Evolutionary conservation across 2,888 invertebrate genomes (phyloP).

Genomic region (Halocaridina rubra): DNA sequence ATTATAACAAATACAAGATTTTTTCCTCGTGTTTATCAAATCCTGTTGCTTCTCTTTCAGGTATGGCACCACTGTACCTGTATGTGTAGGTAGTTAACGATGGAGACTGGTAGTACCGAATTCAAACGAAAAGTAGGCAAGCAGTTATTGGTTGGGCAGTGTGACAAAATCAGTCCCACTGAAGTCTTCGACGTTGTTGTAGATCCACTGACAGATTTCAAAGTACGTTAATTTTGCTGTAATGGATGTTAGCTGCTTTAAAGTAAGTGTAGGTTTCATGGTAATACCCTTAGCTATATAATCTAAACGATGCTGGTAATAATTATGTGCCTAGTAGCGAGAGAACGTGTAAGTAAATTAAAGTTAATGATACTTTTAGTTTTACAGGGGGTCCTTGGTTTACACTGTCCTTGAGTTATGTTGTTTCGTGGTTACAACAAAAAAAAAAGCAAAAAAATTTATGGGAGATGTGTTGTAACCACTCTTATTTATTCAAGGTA

Average conservation of each 20-base stretch:
- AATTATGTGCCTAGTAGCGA: too few relatives aligned
- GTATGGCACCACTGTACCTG: background rate
- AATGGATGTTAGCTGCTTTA: background rate
- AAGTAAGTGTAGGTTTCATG: background rate
- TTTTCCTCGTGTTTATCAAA: background rate
- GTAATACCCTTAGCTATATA: too few relatives aligned
- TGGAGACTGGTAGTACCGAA: background rate
- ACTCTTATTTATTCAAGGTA: too few relatives aligned
- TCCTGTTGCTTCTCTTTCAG: background rate
- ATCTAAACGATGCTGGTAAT: too few relatives aligned
- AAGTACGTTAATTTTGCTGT: background rate
- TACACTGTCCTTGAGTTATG: too few relatives aligned
- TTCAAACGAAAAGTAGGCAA: background rate
- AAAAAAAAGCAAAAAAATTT: too few relatives aligned
- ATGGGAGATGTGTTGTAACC: too few relatives aligned
- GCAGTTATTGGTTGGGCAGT: background rate
- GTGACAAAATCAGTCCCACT: background rate
- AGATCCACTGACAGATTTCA: constrained; percentile 41
- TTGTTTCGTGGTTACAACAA: too few relatives aligned
- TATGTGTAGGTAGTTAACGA: background rate
- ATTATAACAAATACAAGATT: background rate
- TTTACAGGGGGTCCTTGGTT: too few relatives aligned
- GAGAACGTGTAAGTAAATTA: too few relatives aligned
- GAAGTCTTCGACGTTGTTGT: constrained; percentile 40
- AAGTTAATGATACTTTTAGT: too few relatives aligned